Evolutionary conservation across 2,888 invertebrate species (phyloP), one percentile per base, ranked within the genome.

Genomic region (Torymus auratus): DNA sequence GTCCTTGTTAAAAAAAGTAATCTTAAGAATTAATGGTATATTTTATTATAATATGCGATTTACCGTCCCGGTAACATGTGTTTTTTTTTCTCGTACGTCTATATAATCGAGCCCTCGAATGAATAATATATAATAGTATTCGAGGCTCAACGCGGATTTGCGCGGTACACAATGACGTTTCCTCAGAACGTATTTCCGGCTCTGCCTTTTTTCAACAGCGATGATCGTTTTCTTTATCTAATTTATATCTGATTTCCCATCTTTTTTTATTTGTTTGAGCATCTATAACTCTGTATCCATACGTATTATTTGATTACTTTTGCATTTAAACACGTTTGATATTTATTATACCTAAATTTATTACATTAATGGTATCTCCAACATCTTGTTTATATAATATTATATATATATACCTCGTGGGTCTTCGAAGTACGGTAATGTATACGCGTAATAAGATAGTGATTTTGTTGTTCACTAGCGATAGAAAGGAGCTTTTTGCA

Each of bases 281-380:
- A 52, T 20, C 61, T 72, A 11, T 58, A 69, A 69, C n/a, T 81
- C 55, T 62, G 62, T 69, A n/a, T 76, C 76, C 64, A 80, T 84
- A 82, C 69, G 74, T 83, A 84, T 84, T 82, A 80, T 87, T 86
- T 86, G 85, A 86, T 86, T 85, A 85, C 77, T 82, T 84, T 83
- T 84, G 83, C 84, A 83, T 83, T 81, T 85, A 82, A 84, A 83
- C 83, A 83, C 75, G 60, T 84, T 82, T 82, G 82, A 82, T 79
- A 82, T 83, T 75, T 80, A 56, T 78, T 83, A 58, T 60, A 72
- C 15, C 73, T 81, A 78, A 67, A 73, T 82, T 41, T 70, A 70
- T 82, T 81, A 81, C 73, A 79, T 81, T 80, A 67, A 81, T 56
- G 53, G 72, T 77, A 64, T 68, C 62, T 58, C 41, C 61, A 76